Conservation (phyloP, 2,113 vertebrate species). For the Nothocercus julius region DNA sequence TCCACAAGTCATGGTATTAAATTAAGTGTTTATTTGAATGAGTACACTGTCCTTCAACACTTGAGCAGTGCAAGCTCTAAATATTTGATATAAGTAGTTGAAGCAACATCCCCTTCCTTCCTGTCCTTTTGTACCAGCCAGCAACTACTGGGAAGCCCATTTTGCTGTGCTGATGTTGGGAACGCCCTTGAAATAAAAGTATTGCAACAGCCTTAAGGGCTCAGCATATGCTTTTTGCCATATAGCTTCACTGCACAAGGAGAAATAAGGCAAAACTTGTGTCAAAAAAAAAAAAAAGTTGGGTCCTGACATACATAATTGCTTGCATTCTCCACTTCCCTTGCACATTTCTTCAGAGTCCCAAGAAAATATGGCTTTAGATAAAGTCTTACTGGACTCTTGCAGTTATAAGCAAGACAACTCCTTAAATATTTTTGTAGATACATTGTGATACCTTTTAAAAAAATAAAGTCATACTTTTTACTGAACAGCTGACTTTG, state of each 20-base stretch:
- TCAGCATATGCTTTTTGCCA: neutral
- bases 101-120: neutral
- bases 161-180: neutral
- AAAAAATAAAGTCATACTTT: neutral
- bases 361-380: neutral
- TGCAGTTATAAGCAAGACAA: neutral
- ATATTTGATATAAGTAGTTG: neutral
- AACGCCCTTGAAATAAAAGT: neutral
- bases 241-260: neutral
- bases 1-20: neutral
- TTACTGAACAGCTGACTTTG: neutral
- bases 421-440: neutral
- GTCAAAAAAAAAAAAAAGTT: no score
- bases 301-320: neutral
- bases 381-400: neutral
- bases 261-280: neutral
- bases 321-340: neutral
- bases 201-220: neutral
- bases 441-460: neutral
- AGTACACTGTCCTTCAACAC: neutral
- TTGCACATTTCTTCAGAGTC: neutral
- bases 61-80: neutral
- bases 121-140: no score
- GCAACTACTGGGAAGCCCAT: no score
- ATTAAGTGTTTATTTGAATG: no score